Percentiles rank a stretch among this genome's conserved stretches.
Conservation (phyloP, 2,113 vertebrate genomes). For the Pampusana beccarii region DNA sequence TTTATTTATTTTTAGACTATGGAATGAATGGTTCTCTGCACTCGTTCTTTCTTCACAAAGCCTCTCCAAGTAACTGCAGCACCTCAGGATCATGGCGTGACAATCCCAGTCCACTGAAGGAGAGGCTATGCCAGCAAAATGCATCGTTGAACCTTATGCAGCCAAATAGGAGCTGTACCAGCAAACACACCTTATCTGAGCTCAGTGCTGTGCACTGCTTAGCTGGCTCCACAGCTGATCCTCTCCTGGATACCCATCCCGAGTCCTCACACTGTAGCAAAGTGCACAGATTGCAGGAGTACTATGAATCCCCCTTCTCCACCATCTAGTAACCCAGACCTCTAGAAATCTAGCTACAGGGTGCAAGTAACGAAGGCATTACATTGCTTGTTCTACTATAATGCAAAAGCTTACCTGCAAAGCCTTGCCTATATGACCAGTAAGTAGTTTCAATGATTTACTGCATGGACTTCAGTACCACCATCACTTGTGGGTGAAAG, state of each 20-base stretch:
- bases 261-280: neutral
- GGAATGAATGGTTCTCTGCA: neutral
- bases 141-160: neutral
- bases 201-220: neutral
- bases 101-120: neutral
- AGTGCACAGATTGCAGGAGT: neutral
- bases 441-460: neutral
- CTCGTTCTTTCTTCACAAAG: neutral
- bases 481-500: neutral
- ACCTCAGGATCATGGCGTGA: neutral
- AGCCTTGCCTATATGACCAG: neutral
- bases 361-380: neutral
- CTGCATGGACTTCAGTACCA: neutral
- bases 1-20: conserved; percentile 7
- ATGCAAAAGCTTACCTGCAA: neutral
- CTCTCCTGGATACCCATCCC: neutral
- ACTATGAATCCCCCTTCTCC: neutral
- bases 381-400: neutral
- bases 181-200: neutral
- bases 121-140: neutral
- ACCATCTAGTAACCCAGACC: neutral
- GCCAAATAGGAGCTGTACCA: neutral
- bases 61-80: neutral
- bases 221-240: neutral
- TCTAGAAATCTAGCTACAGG: neutral